These are phyloP conservation scores for Rissa tridactyla DNA, from an alignment of 2,113 vertebrate genomes.

Conservation along the genomic window DNA sequence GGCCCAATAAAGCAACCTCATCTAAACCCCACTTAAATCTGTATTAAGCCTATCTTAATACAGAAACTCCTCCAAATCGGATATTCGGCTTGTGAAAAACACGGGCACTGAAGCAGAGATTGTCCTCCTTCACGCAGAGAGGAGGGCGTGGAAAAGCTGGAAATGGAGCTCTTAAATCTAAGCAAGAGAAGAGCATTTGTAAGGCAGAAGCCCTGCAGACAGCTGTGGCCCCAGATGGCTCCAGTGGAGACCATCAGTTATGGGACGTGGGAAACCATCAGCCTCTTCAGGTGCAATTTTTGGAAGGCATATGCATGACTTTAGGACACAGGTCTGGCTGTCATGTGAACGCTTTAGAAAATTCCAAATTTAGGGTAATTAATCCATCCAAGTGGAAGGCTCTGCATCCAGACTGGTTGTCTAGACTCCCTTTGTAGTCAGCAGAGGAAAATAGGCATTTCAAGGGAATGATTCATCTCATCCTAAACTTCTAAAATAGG, in stretches of 20 bases:
- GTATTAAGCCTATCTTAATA: not conserved
- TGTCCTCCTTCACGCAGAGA: not conserved
- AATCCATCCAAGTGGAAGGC: conserved; percentile 19
- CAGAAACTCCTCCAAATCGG: not conserved
- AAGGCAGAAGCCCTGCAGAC: not conserved
- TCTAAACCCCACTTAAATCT: not conserved
- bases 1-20: not conserved
- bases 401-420: conserved; percentile 31
- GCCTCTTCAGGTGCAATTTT: not conserved
- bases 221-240: not conserved
- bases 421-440: conserved; percentile 61
- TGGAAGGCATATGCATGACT: not conserved
- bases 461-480: conserved; percentile 47
- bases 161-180: not conserved
- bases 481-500: conserved; percentile 26
- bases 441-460: not conserved
- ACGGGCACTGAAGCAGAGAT: not conserved
- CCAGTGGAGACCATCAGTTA: not conserved
- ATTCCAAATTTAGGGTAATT: conserved; percentile 43
- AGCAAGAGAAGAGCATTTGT: not conserved
- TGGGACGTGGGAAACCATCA: not conserved
- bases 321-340: not conserved
- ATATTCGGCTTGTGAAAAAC: fast-evolving
- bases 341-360: not conserved
- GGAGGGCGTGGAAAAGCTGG: not conserved